These are phyloP conservation scores for Marronus borbonicus DNA, from an alignment of 2,888 invertebrate species.

Conservation along the genomic window DNA sequence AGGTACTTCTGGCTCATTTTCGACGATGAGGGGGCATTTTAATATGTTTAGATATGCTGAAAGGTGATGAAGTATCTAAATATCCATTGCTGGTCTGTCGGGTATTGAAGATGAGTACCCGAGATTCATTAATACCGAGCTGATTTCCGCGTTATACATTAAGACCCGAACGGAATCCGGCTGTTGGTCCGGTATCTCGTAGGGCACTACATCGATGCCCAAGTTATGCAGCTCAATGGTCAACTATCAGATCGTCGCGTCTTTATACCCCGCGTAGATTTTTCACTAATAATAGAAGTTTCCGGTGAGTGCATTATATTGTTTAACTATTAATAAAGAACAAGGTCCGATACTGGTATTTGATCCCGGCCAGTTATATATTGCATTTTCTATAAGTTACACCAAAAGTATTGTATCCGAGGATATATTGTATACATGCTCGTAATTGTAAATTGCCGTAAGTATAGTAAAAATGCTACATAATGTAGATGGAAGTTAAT, in stretches of 20 bases:
- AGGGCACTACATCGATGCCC: slow-evolving; percentile 23
- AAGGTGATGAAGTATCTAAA: no score
- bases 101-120: no score
- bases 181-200: not conserved
- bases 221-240: not conserved
- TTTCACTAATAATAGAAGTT: not conserved
- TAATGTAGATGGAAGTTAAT: no score
- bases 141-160: slow-evolving; percentile 56
- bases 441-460: no score
- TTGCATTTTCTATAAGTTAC: not conserved
- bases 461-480: no score
- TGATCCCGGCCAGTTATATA: not conserved
- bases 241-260: slow-evolving; percentile 1
- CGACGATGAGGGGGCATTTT: no score
- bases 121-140: not conserved
- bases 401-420: not conserved
- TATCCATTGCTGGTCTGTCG: no score
- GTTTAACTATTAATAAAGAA: not conserved
- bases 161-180: slow-evolving; percentile 44
- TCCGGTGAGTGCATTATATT: not conserved
- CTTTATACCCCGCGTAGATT: slow-evolving; percentile 44
- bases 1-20: no score
- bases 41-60: no score
- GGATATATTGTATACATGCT: no score
- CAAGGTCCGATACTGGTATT: not conserved